Conservation (phyloP, 2,113 vertebrate genomes). For the Galeopterus variegatus region DNA sequence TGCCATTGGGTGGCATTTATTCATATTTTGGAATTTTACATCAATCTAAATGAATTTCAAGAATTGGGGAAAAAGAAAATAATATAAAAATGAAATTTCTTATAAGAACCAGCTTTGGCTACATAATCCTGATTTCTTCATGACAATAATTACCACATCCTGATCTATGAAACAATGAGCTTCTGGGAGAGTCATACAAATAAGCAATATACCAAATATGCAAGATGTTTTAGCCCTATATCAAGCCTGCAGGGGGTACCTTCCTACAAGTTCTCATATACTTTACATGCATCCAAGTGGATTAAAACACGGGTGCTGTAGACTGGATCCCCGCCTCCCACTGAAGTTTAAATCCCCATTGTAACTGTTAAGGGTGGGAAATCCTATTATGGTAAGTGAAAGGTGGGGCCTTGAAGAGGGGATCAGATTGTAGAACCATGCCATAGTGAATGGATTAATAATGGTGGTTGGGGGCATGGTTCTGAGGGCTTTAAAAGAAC, state of each 20-base stretch:
- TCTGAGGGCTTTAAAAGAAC: too few relatives aligned
- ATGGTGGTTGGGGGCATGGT: too few relatives aligned
- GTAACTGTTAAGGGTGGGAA: too few relatives aligned
- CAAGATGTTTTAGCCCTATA: neutral
- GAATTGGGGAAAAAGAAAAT: neutral
- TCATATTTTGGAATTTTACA: neutral
- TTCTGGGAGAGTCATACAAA: neutral
- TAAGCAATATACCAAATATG: neutral
- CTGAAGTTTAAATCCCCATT: too few relatives aligned
- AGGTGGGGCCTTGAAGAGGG: too few relatives aligned
- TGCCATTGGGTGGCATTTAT: neutral
- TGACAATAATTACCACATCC: neutral
- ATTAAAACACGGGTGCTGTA: neutral
- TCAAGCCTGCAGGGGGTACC: neutral
- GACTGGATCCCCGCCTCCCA: too few relatives aligned
- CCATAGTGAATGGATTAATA: too few relatives aligned
- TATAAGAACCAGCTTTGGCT: neutral
- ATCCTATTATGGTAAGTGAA: too few relatives aligned
- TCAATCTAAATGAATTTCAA: conserved; percentile 9
- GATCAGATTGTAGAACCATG: too few relatives aligned
- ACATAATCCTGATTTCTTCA: neutral
- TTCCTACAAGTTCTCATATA: neutral
- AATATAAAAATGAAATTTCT: neutral
- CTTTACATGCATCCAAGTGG: neutral
- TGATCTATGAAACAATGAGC: neutral